Evolutionary conservation across 2,113 vertebrate species (phyloP).

Genomic region (Callorhinus ursinus): DNA sequence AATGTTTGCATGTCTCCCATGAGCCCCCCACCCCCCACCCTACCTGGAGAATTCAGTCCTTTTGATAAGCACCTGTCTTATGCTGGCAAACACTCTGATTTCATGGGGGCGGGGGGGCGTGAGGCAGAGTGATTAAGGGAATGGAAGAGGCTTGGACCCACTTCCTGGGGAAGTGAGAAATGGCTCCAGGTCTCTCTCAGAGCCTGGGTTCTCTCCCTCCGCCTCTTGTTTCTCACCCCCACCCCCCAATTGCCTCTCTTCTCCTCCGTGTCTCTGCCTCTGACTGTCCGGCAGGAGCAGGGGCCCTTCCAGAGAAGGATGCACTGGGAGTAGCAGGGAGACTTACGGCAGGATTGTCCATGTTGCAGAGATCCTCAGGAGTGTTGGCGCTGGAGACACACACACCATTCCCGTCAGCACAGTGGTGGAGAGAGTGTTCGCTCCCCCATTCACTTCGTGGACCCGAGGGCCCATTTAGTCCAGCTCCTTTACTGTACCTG

Average conservation of each 20-base stretch:
- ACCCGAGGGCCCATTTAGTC: background rate
- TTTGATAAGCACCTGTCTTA: background rate
- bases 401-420: accelerated
- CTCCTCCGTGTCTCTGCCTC: background rate
- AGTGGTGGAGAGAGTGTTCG: background rate
- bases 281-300: background rate
- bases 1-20: background rate
- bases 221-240: background rate
- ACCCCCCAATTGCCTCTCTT: background rate
- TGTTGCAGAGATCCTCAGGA: no score
- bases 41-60: background rate
- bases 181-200: background rate
- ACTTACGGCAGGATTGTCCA: background rate
- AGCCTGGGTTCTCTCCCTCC: background rate
- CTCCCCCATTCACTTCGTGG: background rate
- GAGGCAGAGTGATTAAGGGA: background rate
- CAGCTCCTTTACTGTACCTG: background rate
- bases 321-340: accelerated
- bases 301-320: background rate
- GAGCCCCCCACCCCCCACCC: background rate
- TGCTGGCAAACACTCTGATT: background rate
- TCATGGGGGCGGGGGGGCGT: background rate
- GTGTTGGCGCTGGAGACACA: background rate
- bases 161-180: background rate
- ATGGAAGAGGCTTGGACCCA: background rate